Base-by-base conservation (phyloP, 2,888 invertebrate species). In the Tipula helvola region DNA sequence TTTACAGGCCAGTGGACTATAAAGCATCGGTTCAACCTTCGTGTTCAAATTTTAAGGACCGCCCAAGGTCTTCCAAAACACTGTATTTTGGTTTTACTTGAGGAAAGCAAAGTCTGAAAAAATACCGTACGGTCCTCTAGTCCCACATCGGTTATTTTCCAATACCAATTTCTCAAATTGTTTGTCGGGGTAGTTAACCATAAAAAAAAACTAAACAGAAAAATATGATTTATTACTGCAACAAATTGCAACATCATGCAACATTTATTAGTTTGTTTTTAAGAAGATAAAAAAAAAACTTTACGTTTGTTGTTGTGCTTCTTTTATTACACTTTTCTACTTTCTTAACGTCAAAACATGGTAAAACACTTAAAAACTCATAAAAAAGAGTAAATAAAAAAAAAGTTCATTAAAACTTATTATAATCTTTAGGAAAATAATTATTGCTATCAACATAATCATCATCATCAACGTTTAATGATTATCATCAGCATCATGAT, bases 241-340 rank as follows among this genome's bases (percentile, higher is more conserved):
- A 71, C 71, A 71, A 71, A 71, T 71, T 71, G 71, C 71, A 71
- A 71, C 71, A 71, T 71, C 71, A 71, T 71, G 71, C 71, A 71
- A 71, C 71, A 71, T 71, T 28, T 71, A 71, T 28, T 71, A 71
- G 71, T 71, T 3, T 28, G 3, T 71, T 71, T 28, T 1, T 1
- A 28, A 28, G 28, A 28, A 28, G 2, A 28, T 1, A 28, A 28
- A 18, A 18, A 71, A n/a, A 71, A 71, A 71, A 71, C 28, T 71
- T 52, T 71, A 28, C 18, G 4, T 71, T 71, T 71, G 71, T 71
- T 71, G 71, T 28, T 71, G 28, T 52, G 10, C 71, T 12, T 71
- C 18, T 71, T 71, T 71, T 71, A 71, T 28, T 71, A 71, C 71
- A 28, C 8, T 71, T 71, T 71, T 28, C 18, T 71, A 71, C 71